These are phyloP conservation scores for Empidonax traillii DNA, from an alignment of 2,113 vertebrate genomes.

Conservation along the genomic window DNA sequence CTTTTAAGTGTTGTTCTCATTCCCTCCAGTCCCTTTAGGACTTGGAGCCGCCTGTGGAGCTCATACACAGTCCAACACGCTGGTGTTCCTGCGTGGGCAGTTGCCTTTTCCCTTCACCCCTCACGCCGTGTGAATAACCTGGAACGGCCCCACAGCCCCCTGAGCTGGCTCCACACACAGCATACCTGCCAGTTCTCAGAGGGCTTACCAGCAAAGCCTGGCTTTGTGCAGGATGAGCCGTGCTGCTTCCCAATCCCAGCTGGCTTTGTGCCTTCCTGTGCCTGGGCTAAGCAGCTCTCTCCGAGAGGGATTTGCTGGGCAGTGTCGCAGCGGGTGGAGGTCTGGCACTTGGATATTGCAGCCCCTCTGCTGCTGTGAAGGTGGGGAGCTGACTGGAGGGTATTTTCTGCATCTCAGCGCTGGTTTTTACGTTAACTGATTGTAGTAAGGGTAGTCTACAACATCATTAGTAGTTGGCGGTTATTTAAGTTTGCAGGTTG, in stretches of 20 bases:
- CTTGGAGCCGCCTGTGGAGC: neutral
- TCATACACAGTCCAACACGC: fast-evolving
- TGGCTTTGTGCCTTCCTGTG: neutral
- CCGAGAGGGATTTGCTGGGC: neutral
- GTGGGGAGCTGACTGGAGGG: neutral
- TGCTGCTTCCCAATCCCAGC: neutral
- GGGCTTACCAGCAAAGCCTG: neutral
- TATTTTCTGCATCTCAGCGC: neutral
- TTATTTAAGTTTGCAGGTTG: neutral
- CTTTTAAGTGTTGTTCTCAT: neutral
- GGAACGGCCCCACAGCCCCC: fast-evolving
- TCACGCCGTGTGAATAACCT: neutral
- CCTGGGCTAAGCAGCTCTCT: neutral
- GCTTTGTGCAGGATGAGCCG: neutral
- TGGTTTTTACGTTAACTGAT: neutral
- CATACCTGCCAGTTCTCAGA: neutral
- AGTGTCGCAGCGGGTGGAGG: neutral
- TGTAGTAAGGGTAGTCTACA: neutral
- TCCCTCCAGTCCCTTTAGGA: neutral
- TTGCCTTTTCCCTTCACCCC: neutral
- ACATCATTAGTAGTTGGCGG: fast-evolving
- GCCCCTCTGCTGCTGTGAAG: neutral
- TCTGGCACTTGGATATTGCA: neutral
- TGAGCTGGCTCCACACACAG: neutral
- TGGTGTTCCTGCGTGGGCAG: neutral